phyloP scores from a whole-genome alignment of 1,140 invertebrate genomes.

The Ceratina calcarata region DNA sequence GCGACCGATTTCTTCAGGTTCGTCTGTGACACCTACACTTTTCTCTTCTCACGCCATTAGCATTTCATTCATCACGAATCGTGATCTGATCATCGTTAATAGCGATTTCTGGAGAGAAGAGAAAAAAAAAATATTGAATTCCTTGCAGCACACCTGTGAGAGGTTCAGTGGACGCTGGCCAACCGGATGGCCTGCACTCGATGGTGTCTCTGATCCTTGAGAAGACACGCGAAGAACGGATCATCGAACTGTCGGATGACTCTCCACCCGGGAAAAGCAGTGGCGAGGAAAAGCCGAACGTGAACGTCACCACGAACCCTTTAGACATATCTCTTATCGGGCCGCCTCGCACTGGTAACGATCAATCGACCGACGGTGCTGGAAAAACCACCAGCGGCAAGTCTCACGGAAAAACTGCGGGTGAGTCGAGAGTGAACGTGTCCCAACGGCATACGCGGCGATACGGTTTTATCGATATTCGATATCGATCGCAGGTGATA shows the following conservation, averaged over 20 bases:
- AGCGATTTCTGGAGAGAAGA: too few species aligned
- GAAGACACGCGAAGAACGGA: conserved; percentile 64
- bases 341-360: conserved; percentile 48
- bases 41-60: too few species aligned
- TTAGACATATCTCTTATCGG: conserved; percentile 79
- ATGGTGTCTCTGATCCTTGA: conserved; percentile 66
- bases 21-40: conserved; percentile 32
- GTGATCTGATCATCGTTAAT: too few species aligned
- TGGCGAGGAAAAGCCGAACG: conserved; percentile 78
- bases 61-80: too few species aligned
- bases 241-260: conserved; percentile 51
- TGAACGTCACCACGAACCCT: conserved; percentile 84
- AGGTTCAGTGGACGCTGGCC: conserved; percentile 78
- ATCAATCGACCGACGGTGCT: conserved; percentile 59
- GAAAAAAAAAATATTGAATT: background rate
- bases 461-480: background rate
- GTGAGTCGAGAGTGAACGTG: conserved; percentile 57
- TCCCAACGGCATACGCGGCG: too few species aligned
- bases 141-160: conserved; percentile 74
- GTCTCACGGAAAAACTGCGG: conserved; percentile 70
- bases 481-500: background rate
- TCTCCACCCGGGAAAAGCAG: conserved; percentile 10
- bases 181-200: conserved; percentile 71
- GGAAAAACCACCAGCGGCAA: conserved; percentile 61
- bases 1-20: conserved; percentile 83